Evolutionary conservation across 1,140 invertebrate species (phyloP).

Genomic region (Dinoponera quadriceps): DNA sequence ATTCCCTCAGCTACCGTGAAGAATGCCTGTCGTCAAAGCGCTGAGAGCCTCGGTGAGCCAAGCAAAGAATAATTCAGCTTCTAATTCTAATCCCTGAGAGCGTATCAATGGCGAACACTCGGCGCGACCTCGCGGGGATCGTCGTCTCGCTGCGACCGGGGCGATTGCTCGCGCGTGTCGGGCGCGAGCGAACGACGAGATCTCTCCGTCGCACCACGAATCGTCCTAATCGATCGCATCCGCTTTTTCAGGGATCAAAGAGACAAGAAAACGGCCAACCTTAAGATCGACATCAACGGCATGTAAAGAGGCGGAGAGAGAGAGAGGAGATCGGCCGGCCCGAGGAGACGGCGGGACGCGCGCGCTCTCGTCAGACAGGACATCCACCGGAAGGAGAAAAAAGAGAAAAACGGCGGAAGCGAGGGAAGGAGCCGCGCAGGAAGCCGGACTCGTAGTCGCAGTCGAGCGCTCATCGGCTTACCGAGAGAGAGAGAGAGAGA

Average conservation of each 20-base stretch:
- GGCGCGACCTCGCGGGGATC: background rate
- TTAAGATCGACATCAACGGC: conserved; percentile 86
- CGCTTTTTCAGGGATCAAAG: conserved; percentile 88
- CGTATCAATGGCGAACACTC: background rate
- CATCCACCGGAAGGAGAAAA: conserved; percentile 21
- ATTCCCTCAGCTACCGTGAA: too few species aligned
- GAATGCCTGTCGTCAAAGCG: background rate
- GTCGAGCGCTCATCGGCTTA: conserved; percentile 11
- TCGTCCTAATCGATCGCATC: conserved; percentile 64
- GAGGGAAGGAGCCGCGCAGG: conserved; percentile 25
- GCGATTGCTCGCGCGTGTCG: background rate
- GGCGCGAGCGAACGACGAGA: background rate
- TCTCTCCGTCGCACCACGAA: background rate
- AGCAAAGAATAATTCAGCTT: background rate
- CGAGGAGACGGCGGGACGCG: background rate
- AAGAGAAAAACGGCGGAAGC: background rate
- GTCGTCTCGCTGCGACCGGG: conserved; percentile 8
- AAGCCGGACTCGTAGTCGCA: background rate
- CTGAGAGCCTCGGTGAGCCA: background rate
- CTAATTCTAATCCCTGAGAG: background rate
- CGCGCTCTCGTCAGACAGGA: conserved; percentile 23
- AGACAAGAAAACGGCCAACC: conserved; percentile 90
- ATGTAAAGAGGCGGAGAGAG: conserved; percentile 77
- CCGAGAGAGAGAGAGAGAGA: too few species aligned
- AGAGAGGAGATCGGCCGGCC: conserved; percentile 8